Conservation (phyloP, 2,113 vertebrate genomes). For the Cyrtonyx montezumae region DNA sequence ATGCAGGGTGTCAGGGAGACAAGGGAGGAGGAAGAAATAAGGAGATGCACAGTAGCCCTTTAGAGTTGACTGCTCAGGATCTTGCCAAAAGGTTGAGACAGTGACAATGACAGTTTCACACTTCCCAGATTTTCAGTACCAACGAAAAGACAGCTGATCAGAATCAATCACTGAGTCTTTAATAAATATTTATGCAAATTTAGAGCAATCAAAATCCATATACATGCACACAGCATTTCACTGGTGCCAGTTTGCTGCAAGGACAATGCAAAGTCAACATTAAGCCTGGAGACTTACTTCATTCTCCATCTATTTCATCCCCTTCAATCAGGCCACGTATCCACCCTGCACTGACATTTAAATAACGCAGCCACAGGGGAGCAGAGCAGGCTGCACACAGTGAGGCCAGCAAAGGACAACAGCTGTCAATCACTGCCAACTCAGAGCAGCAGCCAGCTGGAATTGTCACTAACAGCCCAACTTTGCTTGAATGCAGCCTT, state of each 20-base stretch:
- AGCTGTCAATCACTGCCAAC: neutral
- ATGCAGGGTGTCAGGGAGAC: neutral
- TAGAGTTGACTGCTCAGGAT: neutral
- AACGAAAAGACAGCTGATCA: neutral
- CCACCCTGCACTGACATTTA: neutral
- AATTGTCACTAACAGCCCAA: neutral
- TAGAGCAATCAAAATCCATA: neutral
- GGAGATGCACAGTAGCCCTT: neutral
- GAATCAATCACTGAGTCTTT: neutral
- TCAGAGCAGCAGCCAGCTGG: neutral
- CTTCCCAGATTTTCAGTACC: neutral
- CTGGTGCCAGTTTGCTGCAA: neutral
- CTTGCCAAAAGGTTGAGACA: neutral
- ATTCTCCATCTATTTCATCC: neutral
- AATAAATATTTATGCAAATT: neutral
- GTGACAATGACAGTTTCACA: neutral
- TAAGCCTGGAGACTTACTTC: neutral
- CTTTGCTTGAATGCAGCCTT: neutral
- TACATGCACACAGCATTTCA: neutral
- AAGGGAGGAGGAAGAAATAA: neutral
- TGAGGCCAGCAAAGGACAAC: neutral
- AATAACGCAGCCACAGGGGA: neutral
- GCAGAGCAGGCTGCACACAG: rapidly evolving
- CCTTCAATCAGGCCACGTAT: neutral
- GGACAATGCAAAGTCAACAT: neutral